Evolutionary conservation across 2,113 vertebrate genomes (phyloP).

Genomic region (Clarias macrocephalus): DNA sequence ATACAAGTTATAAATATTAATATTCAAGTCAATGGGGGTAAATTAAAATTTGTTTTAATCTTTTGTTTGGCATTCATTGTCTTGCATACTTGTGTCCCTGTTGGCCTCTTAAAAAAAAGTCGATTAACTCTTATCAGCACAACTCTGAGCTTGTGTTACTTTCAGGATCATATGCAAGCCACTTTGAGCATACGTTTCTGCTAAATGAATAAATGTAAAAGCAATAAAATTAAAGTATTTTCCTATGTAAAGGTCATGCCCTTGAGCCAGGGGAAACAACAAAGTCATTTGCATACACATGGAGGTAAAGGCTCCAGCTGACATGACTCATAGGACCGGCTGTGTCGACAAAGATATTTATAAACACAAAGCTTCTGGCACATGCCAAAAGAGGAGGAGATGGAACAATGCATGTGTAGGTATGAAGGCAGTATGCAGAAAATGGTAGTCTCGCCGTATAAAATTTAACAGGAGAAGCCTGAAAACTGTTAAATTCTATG

Average conservation of each 20-base stretch:
- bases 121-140: background rate
- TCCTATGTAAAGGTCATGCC: background rate
- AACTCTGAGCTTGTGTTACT: background rate
- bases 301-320: background rate
- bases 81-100: too few species aligned
- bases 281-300: background rate
- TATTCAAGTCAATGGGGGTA: background rate
- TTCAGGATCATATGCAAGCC: background rate
- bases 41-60: background rate
- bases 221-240: background rate
- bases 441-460: background rate
- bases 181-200: background rate
- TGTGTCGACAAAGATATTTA: constrained; percentile 2
- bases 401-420: background rate
- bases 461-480: too few species aligned
- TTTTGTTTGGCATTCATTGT: background rate
- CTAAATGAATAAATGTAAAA: background rate
- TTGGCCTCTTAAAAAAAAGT: too few species aligned
- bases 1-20: background rate
- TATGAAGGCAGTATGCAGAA: background rate
- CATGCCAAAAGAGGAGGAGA: background rate
- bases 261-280: background rate
- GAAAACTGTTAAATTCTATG: background rate
- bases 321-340: background rate
- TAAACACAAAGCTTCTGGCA: constrained; percentile 11